Base-by-base conservation (phyloP, 2,888 invertebrate species). In the Hypolimnas misippus region DNA sequence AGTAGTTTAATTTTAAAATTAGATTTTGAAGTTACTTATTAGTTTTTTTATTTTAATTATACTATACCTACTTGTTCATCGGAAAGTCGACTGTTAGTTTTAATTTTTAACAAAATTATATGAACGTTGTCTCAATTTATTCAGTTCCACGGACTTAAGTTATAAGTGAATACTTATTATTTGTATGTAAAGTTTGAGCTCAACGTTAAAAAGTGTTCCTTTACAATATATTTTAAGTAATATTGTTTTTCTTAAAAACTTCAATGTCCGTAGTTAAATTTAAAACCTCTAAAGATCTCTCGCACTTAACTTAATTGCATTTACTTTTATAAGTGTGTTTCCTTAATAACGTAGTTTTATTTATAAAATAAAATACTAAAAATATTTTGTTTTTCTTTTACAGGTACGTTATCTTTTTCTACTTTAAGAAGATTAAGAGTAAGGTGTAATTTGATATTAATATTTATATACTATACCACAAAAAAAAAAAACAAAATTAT, bases 311-410 rank as follows among this genome's bases (percentile, higher is more conserved):
- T 3, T 31, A 38, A 53, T 53, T 19, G 38, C 21, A 33, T 55
- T 21, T 56, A 7, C 29, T 44, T 40, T 54, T 54, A 7, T 40
- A 54, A 14, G 46, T 56, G 33, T 31, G 19, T 46, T 40, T 54
- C 25, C 19, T 14, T n/a, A n/a, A 17, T 44, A 19, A 46, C 12
- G 19, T 8, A 14, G 5, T 2, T 29, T 29, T 29, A 7, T 14
- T 7, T 42, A 14, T 49, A 21, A 3, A 25, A 25, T 49, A n/a
- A n/a, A n/a, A 6, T 49, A 49, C 14, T 49, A 29, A 49, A 25
- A 25, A 25, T 25, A 21, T 14, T 29, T 2, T 25, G 3, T 25
- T 14, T 49, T 14, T 49, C 29, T 49, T 14, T 49, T 29, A n/a
- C 25, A 49, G 49, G 49, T 49, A 49, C 25, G 49, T 25, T 42